Evolutionary conservation across 2,113 vertebrate species (phyloP), one percentile per base, ranked within the genome.

Genomic region (Alligator mississippiensis): DNA sequence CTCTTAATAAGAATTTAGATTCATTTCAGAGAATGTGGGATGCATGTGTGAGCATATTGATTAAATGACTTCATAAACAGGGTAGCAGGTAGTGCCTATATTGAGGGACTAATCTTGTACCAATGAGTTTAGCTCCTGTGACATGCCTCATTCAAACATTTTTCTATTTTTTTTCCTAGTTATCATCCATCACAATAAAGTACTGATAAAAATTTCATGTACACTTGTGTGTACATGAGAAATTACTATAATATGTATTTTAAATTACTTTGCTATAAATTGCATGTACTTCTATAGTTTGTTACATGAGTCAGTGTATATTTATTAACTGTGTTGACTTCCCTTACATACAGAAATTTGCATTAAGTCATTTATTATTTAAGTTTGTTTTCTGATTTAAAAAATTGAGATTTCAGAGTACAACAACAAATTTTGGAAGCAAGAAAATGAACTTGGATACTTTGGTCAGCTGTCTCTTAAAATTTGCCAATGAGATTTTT

Each of bases 151-250:
- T 47, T 47, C 47, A 47, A 47, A 47, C 47, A 47, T 47, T 47
- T 47, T 47, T 47, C 47, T 47, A 47, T 47, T 47, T 47, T 47
- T 47, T 47, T 47, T 9, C 47, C 47, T 47, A 47, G 47, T 60
- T 88, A 74, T 80, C 80, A 62, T 88, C 81, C 54, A 88, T 28
- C 59, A 81, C 75, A 88, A 34, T 81, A 60, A 75, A 59, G 75
- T 6, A n/a, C 34, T 21, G 55, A 63, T 88, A 62, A 88, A 28
- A 81, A 75, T 55, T 58, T 24, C 61, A 28, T 88, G 66, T 61
- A 90, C 80, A 79, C 47, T 47, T 59, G 78, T 58, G 3, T 84
- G 9, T 7, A 16, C 9, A 82, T 95, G n/a, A 55, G 89, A 77
- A 92, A 82, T 58, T 84, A 21, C 77, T 84, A 76, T 89, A 86